A percentile compares a stretch with the other conserved stretches of the same genome.
phyloP scores from a whole-genome alignment of 2,888 invertebrate genomes.

The Nomada lathburiana region DNA sequence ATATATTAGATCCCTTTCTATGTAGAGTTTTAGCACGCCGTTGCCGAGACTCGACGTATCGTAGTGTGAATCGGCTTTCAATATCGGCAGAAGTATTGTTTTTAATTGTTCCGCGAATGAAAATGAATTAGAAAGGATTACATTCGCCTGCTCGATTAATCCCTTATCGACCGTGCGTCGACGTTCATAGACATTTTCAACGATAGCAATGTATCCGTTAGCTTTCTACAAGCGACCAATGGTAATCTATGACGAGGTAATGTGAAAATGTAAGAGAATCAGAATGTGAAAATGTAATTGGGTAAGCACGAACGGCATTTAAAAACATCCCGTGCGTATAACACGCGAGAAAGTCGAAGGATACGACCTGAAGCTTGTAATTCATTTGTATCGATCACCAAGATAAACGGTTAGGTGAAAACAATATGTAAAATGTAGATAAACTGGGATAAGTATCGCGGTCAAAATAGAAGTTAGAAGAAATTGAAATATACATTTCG shows the following conservation, averaged over 20 bases:
- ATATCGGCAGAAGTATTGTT: neutral
- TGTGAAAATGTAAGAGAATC: constrained; percentile 46
- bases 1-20: constrained; percentile 46
- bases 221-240: constrained; percentile 61
- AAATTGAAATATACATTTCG: neutral
- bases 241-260: constrained; percentile 52
- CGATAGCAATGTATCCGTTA: constrained; percentile 58
- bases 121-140: neutral
- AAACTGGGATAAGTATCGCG: neutral
- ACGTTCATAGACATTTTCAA: constrained; percentile 64
- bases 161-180: neutral
- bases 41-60: constrained; percentile 50
- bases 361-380: constrained; percentile 9
- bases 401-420: neutral
- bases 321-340: constrained; percentile 5
- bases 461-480: neutral
- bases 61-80: constrained; percentile 56
- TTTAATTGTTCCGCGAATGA: neutral
- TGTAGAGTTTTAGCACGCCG: constrained; percentile 32
- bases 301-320: constrained; percentile 31
- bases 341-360: constrained; percentile 8
- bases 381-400: neutral
- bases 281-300: neutral
- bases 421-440: neutral
- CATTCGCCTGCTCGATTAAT: constrained; percentile 1